A percentile compares a stretch with the other conserved stretches of the same genome.
Evolutionary conservation across 2,113 vertebrate genomes (phyloP).

Genomic region (Prunella fulvescens): DNA sequence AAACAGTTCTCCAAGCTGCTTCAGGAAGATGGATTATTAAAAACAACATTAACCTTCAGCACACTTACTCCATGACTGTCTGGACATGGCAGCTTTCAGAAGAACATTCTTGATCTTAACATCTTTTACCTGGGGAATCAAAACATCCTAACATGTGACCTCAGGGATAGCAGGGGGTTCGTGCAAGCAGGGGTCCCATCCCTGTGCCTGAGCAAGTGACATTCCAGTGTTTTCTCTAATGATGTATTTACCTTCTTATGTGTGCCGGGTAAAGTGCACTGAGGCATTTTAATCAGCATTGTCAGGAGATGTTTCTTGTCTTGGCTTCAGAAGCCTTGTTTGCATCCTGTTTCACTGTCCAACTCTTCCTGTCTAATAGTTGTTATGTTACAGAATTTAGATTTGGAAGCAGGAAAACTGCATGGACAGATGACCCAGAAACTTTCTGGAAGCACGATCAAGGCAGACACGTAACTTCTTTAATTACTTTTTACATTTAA

Average conservation of each 20-base stretch:
- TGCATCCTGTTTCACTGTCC: neutral
- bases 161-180: neutral
- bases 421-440: neutral
- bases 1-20: neutral
- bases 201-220: neutral
- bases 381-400: neutral
- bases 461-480: neutral
- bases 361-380: neutral
- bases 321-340: neutral
- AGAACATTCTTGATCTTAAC: neutral
- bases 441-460: neutral
- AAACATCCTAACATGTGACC: neutral
- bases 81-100: neutral
- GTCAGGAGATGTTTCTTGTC: neutral
- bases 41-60: neutral
- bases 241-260: neutral
- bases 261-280: neutral
- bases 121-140: neutral
- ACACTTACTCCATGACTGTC: neutral
- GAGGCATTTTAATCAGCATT: neutral
- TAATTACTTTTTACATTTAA: conserved; percentile 28
- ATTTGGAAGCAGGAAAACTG: neutral
- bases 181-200: neutral
- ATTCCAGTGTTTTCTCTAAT: neutral
- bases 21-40: neutral